These are phyloP conservation scores for Actenoides lindsayi DNA, from an alignment of 2,113 vertebrate genomes.

Conservation along the genomic window DNA sequence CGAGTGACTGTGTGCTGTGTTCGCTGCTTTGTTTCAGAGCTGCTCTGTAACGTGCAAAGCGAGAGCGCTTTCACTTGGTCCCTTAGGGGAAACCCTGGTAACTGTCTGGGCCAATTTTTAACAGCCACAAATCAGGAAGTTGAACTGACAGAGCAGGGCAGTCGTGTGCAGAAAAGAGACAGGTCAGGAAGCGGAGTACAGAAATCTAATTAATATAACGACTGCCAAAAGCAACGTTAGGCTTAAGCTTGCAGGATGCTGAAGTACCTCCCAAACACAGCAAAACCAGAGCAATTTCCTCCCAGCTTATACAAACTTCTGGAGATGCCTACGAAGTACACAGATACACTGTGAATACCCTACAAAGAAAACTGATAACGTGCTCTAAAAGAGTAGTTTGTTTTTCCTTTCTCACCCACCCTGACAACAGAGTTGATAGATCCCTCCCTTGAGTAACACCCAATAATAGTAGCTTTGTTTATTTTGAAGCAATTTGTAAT, in stretches of 20 bases:
- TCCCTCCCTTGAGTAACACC: background rate
- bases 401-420: background rate
- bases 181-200: background rate
- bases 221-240: background rate
- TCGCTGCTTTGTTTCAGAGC: background rate
- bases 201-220: background rate
- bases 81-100: background rate
- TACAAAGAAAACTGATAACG: background rate
- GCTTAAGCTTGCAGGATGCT: background rate
- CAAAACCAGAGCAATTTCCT: background rate
- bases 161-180: background rate
- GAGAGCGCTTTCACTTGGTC: background rate
- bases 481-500: background rate
- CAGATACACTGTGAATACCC: background rate
- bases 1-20: accelerated
- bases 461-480: background rate
- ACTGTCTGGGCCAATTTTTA: background rate
- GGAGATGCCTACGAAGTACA: background rate
- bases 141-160: background rate
- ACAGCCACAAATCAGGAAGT: background rate
- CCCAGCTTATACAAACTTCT: background rate
- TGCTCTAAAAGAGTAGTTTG: background rate
- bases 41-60: background rate
- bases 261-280: background rate
- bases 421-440: background rate